Base-by-base conservation (phyloP, 2,797 vertebrate genomes). In the Clarias laeviceps region DNA sequence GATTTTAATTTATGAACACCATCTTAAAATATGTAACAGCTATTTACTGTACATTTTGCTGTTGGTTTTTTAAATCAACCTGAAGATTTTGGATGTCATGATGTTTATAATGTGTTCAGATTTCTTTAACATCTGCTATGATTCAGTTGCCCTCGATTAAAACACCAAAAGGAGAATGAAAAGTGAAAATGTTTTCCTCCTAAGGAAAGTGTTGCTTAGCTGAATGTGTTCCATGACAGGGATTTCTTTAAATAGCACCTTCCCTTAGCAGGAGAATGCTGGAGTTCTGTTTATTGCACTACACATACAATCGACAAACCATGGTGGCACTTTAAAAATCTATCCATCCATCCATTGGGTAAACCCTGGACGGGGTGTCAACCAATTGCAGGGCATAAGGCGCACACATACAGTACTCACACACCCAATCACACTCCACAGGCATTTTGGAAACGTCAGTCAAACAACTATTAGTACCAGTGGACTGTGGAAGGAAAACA, bases 41-140 rank as follows among this genome's bases (percentile, higher is more conserved):
- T 77, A 37, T 50, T 84, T 29, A n/a, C n/a, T n/a, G n/a, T n/a
- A 77, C 1, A 29, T 82, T 86, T 74, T 84, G 82, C 54, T 3
- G 45, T 50, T 50, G 45, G 2, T 50, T 59, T 78, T 78, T 17
- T 22, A 9, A 20, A 61, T 62, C 57, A 40, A 62, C 37, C 8
- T 32, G 34, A 40, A 40, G 56, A 24, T 40, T n/a, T 62, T 62
- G 24, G 34, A 62, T 8, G 9, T 78, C 18, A 37, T 61, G 27
- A 24, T 77, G 59, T 64, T 40, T 79, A 62, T 7, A 40, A 40
- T 40, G 1, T 3, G 17, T 34, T 78, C 32, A 3, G 22, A n/a
- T n/a, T 79, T 12, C 34, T 79, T 40, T 62, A n/a, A 3, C 22
- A 45, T 40, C 59, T 79, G 59, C 59, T 79, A 15, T n/a, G 54